These are phyloP conservation scores for Macrobrachium rosenbergii DNA, from an alignment of 1,140 invertebrate genomes.

Conservation along the genomic window DNA sequence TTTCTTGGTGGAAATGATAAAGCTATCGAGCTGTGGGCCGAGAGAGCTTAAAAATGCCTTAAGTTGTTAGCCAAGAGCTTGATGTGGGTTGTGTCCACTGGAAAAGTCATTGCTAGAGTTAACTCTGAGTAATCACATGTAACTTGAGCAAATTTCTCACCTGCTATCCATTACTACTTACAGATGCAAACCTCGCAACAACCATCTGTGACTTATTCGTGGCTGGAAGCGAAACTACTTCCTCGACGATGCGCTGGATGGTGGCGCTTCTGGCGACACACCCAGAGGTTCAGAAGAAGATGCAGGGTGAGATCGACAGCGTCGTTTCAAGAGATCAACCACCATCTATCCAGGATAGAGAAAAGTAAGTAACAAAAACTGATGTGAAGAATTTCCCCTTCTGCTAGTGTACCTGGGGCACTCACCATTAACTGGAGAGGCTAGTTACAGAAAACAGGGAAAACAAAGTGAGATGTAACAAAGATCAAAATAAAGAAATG, in stretches of 20 bases:
- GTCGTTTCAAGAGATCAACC: constrained; percentile 13
- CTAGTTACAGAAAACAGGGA: too few species aligned
- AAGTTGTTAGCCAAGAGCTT: too few species aligned
- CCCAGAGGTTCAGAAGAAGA: constrained; percentile 96
- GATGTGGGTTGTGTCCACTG: too few species aligned
- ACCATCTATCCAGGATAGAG: constrained; percentile 23
- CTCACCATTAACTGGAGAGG: too few species aligned
- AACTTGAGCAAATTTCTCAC: too few species aligned
- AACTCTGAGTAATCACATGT: too few species aligned
- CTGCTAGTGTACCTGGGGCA: too few species aligned
- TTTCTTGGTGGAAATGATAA: not conserved
- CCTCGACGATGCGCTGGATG: constrained; percentile 30
- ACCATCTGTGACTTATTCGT: constrained; percentile 30
- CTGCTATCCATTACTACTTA: too few species aligned
- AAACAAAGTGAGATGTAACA: too few species aligned
- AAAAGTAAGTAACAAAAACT: not conserved
- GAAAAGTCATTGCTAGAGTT: too few species aligned
- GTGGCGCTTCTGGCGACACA: constrained; percentile 84
- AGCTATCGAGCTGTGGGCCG: not conserved
- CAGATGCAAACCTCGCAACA: not conserved
- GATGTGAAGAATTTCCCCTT: not conserved
- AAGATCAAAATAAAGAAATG: too few species aligned
- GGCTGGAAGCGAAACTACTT: constrained; percentile 31
- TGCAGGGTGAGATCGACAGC: constrained; percentile 75
- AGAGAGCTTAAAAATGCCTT: too few species aligned